Base-by-base conservation (phyloP, 2,797 vertebrate species). In the Alectoris magna region DNA sequence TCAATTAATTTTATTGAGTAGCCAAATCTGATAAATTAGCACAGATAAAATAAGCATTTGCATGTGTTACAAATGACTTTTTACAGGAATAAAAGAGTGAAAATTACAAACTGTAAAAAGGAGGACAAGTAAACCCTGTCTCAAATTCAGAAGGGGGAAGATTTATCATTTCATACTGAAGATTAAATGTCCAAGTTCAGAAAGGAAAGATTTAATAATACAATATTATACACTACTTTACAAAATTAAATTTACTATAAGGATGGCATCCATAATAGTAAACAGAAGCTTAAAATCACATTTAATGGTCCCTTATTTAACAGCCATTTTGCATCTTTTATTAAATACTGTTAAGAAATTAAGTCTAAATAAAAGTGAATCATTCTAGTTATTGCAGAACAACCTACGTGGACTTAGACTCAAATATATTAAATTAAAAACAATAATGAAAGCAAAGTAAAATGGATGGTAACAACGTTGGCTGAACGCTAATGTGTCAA, bases 181-280 rank as follows among this genome's bases (percentile, higher is more conserved):
- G 95, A 97, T 96, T 95, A 96, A 91, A 96, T 96, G 96, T 93
- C 96, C 90, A 87, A 96, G 96, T 96, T 94, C 93, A 97, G 96
- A 97, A 98, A 97, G 97, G 95, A 97, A 97, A 96, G 95, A 97
- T 97, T 97, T 98, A 97, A 98, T 98, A 97, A 98, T 98, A 98
- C 97, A 98, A 94, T 98, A 98, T 98, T 96, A 97, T 98, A 98
- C 98, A 98, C 97, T 98, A 98, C 98, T 98, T 98, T 98, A 98
- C 98, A 98, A 98, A 98, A 98, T 97, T 96, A 97, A 97, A 97
- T 94, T 97, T 96, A 97, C 96, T 96, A 51, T 95, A 96, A 97
- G 96, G 96, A 97, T 97, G 97, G 96, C 94, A 97, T 96, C 96
- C 95, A 31, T 95, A 95, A 96, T 97, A 97, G 95, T 96, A 97